Conservation (phyloP, 2,113 vertebrate genomes). For the Platysteira castanea region DNA sequence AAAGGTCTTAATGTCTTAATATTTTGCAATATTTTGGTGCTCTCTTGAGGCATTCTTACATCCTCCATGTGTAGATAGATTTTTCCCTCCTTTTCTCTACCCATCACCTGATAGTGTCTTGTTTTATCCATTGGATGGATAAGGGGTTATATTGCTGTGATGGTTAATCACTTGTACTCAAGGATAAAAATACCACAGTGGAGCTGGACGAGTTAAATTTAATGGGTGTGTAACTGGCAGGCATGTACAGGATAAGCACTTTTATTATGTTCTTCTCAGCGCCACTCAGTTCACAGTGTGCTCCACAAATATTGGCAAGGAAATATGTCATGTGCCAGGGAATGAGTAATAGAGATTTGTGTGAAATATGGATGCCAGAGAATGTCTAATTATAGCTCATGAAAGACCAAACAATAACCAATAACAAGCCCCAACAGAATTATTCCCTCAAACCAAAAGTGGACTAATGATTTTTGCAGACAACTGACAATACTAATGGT, state of each 20-base stretch:
- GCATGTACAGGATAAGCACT: neutral
- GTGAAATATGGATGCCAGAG: constrained; percentile 21
- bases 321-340: constrained; percentile 39
- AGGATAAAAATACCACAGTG: neutral
- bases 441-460: neutral
- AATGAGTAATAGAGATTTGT: constrained; percentile 53
- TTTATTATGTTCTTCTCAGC: neutral
- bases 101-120: neutral
- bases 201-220: neutral
- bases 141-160: neutral
- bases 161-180: neutral
- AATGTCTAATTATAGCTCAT: constrained; percentile 41
- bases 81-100: neutral
- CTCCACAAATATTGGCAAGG: constrained; percentile 37
- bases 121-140: neutral
- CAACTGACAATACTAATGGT: neutral
- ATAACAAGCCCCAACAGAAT: neutral
- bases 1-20: neutral
- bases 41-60: neutral
- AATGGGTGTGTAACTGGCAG: neutral
- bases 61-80: neutral
- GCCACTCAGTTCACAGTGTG: constrained; percentile 13
- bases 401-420: neutral
- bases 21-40: neutral
- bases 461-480: neutral